phyloP scores from a whole-genome alignment of 2,797 vertebrate genomes.

The Micromesistius poutassou region DNA sequence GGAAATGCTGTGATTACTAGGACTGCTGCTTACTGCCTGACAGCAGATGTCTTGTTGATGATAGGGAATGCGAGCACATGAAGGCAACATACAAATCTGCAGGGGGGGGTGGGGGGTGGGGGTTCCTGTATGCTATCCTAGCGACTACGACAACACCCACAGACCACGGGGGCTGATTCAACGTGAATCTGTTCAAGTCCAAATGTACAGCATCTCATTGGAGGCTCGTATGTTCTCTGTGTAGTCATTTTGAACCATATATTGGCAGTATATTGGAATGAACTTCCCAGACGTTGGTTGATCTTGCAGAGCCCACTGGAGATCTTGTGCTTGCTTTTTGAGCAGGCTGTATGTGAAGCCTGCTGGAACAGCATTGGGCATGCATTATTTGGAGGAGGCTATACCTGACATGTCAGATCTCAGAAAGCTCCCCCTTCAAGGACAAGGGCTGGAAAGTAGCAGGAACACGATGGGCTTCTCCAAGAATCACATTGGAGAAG shows the following conservation, averaged over 20 bases:
- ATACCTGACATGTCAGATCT: background rate
- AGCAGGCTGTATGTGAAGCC: too few relatives aligned
- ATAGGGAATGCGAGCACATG: constrained; percentile 55
- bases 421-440: background rate
- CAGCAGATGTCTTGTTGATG: constrained; percentile 72
- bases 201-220: background rate
- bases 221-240: background rate
- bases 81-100: constrained; percentile 55
- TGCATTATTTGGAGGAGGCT: background rate
- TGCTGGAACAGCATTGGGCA: too few relatives aligned
- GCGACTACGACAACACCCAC: background rate
- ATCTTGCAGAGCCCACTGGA: too few relatives aligned
- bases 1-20: constrained; percentile 65
- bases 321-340: too few relatives aligned
- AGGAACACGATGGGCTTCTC: background rate
- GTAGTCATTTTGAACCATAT: background rate
- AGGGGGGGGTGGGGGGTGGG: constrained; percentile 11
- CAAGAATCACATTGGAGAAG: background rate
- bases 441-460: background rate
- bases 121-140: background rate
- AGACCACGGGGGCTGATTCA: background rate
- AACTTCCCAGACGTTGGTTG: background rate
- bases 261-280: background rate
- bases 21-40: constrained; percentile 55
- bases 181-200: background rate